Evolutionary conservation across 2,797 vertebrate species (phyloP), one percentile per base, ranked within the genome.

Genomic region (Anomalospiza imberbis): DNA sequence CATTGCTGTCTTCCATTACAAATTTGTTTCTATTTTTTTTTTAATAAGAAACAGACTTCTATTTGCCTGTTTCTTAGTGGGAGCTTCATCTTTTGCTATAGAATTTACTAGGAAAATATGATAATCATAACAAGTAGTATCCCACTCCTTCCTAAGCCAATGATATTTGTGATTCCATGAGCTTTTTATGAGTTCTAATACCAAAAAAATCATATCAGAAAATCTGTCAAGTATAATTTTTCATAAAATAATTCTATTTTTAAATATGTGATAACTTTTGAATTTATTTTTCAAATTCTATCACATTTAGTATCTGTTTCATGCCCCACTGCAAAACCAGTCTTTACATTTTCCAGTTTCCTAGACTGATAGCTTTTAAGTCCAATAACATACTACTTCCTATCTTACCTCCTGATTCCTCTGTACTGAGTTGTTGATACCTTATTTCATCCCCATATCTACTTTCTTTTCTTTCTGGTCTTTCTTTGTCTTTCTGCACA

Each of bases 161-260:
- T 13, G 0, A 20, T 32, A 34, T 36, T n/a, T 50, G 10, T 70
- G 34, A 62, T 81, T 81, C 38, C 5, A 4, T 8, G 10, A 17
- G 5, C 3, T 71, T 70, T 66, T 31, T 47, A 17, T 48, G 17
- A 66, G 6, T 38, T 89, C 1, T 42, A 71, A 66, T 24, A 10
- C 34, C 1, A 77, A 54, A 8, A 12, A 22, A 31, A 40, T 31
- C 2, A 14, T 31, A 53, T 17, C 3, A 0, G 14, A 65, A 58
- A 5, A 34, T 5, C 31, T 58, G 8, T 44, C n/a, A 51, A 31
- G 51, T 28, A 19, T 63, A 7, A 11, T 1, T 44, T 61, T 66
- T 32, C 8, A 28, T n/a, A 0, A 45, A 71, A 55, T 32, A 14
- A 62, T 57, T 81, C 26, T 5, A 48, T 75, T 53, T 38, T 12